Evolutionary conservation across 2,888 invertebrate genomes (phyloP).

Genomic region (Gryllus longicercus): DNA sequence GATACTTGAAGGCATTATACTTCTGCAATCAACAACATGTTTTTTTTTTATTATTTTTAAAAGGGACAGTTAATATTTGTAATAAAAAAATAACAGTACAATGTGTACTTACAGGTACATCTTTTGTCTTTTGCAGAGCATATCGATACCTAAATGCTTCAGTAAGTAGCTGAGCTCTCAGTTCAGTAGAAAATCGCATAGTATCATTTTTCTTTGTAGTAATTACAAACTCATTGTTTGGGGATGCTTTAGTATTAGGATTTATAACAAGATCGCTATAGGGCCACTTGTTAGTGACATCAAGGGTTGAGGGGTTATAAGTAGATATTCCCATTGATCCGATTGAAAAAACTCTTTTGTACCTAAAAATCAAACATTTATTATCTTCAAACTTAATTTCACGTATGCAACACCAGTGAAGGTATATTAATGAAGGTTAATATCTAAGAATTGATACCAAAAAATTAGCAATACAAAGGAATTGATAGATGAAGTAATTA

Average conservation of each 20-base stretch:
- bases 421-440: too few relatives aligned
- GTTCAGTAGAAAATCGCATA: constrained; percentile 96
- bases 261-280: constrained; percentile 72
- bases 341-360: constrained; percentile 94
- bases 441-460: neutral
- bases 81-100: too few relatives aligned
- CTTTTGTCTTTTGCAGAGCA: constrained; percentile 43
- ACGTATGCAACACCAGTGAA: too few relatives aligned
- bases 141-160: constrained; percentile 81
- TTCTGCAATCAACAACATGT: constrained; percentile 53
- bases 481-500: too few relatives aligned
- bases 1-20: constrained; percentile 89
- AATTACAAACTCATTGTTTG: constrained; percentile 70
- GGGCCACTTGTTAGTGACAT: constrained; percentile 91
- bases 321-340: constrained; percentile 95
- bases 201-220: constrained; percentile 87
- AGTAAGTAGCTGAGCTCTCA: constrained; percentile 86
- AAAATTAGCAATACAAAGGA: too few relatives aligned
- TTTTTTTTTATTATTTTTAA: neutral
- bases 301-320: constrained; percentile 87
- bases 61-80: too few relatives aligned
- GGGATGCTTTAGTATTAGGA: constrained; percentile 53
- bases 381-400: constrained; percentile 4
- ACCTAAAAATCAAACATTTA: constrained; percentile 54
- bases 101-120: neutral